phyloP scores from a whole-genome alignment of 2,888 invertebrate species.

The Dendrolimus houi region DNA sequence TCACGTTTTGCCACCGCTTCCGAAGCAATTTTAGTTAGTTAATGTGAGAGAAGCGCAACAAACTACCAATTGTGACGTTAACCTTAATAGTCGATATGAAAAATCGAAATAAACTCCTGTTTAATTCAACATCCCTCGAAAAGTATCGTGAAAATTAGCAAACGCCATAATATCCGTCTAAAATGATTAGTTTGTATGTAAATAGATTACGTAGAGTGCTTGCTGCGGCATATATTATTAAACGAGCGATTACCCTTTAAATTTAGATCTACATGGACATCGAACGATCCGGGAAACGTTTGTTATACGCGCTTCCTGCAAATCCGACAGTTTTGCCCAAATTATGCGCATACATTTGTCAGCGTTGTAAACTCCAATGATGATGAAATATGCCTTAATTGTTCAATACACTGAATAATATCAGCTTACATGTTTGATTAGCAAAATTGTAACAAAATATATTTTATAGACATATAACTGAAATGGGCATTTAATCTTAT shows the following conservation, averaged over 20 bases:
- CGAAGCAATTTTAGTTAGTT: too few relatives aligned
- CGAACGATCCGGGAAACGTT: constrained; percentile 33
- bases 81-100: too few relatives aligned
- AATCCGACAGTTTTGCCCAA: constrained; percentile 47
- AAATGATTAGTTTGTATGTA: constrained; percentile 29
- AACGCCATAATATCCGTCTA: background rate
- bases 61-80: too few relatives aligned
- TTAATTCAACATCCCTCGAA: too few relatives aligned
- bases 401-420: background rate
- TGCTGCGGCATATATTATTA: constrained; percentile 47
- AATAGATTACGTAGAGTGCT: constrained; percentile 35
- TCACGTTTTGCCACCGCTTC: too few relatives aligned
- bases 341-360: constrained; percentile 55
- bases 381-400: constrained; percentile 2
- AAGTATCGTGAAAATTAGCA: too few relatives aligned
- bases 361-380: constrained; percentile 17
- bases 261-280: constrained; percentile 55
- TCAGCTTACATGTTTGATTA: too few relatives aligned
- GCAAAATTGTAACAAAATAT: too few relatives aligned
- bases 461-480: too few relatives aligned
- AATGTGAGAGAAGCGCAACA: too few relatives aligned
- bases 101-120: too few relatives aligned
- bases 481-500: too few relatives aligned
- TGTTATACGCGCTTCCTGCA: constrained; percentile 31
- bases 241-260: constrained; percentile 52